Percentiles rank a stretch among this genome's conserved stretches.
phyloP scores from a whole-genome alignment of 2,113 vertebrate species.

The Marmota flaviventris region DNA sequence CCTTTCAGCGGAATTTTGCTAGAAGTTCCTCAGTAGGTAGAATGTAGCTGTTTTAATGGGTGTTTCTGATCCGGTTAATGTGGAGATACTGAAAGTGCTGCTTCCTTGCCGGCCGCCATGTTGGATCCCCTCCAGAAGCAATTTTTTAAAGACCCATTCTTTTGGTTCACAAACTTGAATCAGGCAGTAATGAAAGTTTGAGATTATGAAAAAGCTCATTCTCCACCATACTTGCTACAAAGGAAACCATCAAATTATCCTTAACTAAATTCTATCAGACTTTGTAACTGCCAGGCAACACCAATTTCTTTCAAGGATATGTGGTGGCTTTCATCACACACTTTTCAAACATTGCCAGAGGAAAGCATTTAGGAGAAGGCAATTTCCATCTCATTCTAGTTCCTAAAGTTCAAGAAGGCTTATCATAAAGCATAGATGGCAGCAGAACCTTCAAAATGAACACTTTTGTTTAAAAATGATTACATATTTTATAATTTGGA shows the following conservation, averaged over 20 bases:
- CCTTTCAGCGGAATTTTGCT: no score
- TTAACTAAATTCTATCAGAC: background rate
- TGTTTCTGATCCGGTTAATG: no score
- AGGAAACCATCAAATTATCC: slow-evolving; percentile 30
- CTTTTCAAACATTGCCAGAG: background rate
- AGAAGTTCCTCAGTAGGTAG: no score
- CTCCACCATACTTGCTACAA: background rate
- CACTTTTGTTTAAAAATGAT: background rate
- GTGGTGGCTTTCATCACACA: background rate
- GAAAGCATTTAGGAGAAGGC: background rate
- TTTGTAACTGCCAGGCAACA: background rate
- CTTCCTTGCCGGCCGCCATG: no score
- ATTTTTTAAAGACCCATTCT: slow-evolving; percentile 10
- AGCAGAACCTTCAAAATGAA: background rate
- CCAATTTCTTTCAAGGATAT: background rate
- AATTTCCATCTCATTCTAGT: background rate
- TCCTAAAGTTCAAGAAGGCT: background rate
- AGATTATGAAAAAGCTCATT: background rate
- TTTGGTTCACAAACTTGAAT: slow-evolving; percentile 19
- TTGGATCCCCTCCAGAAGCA: no score
- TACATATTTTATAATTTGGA: background rate
- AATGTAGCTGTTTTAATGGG: no score
- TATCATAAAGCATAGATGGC: background rate
- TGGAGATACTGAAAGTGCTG: no score
- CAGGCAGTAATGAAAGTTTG: background rate